These are phyloP conservation scores for Ornithoptera priamus DNA, from an alignment of 2,888 invertebrate species.

Conservation along the genomic window DNA sequence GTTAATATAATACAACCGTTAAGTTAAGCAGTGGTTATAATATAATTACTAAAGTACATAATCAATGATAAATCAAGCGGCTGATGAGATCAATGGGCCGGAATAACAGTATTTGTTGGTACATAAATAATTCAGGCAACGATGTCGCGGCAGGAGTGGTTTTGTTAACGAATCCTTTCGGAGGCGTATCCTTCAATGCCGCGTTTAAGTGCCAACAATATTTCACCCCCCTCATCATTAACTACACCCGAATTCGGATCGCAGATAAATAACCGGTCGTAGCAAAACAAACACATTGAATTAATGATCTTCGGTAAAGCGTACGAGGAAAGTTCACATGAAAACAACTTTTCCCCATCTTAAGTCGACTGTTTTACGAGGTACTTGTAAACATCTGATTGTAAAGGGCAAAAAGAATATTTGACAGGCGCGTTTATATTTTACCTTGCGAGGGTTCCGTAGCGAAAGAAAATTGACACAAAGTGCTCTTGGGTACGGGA, in stretches of 20 bases:
- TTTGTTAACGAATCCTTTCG: constrained; percentile 37
- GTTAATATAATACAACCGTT: too few relatives aligned
- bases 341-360: constrained; percentile 39
- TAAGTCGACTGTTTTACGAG: neutral
- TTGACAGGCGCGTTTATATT: constrained; percentile 8
- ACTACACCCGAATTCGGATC: constrained; percentile 33
- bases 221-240: constrained; percentile 42
- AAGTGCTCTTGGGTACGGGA: constrained; percentile 20
- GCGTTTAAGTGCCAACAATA: constrained; percentile 39
- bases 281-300: constrained; percentile 48
- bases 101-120: constrained; percentile 3
- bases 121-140: constrained; percentile 31
- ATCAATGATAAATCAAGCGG: too few relatives aligned
- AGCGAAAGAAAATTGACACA: constrained; percentile 25
- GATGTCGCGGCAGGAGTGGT: constrained; percentile 33
- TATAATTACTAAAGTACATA: too few relatives aligned
- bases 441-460: constrained; percentile 11
- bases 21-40: too few relatives aligned
- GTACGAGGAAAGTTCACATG: constrained; percentile 40
- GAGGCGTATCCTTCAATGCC: constrained; percentile 39
- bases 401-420: neutral
- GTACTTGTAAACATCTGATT: constrained; percentile 3
- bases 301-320: constrained; percentile 39
- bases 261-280: constrained; percentile 40
- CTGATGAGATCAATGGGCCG: neutral